Base-by-base conservation (phyloP, 2,888 invertebrate genomes). In the Cheilosia pagana region DNA sequence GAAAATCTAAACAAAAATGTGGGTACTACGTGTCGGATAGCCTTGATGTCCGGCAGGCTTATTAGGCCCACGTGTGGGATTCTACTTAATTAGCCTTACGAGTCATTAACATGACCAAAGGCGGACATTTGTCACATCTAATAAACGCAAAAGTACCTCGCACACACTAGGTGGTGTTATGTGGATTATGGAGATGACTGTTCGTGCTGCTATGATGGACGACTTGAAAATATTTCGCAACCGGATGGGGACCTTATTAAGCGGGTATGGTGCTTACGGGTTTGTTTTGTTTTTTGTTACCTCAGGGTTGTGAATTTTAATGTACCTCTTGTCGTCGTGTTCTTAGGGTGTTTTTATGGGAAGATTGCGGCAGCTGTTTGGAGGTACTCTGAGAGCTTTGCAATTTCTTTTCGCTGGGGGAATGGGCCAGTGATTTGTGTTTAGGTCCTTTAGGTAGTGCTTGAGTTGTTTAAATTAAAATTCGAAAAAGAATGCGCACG, bases 171-270 rank as follows among this genome's bases (percentile, higher is more conserved):
- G 48, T 19, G 28, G 8, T 43, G 14, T 21, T 53, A 45, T 57
- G 55, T 41, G 28, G 19, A 75, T 75, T 75, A 75, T 50, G 50
- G 28, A 65, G 77, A 81, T 31, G 52, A 41, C 10, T 16, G 21
- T 45, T 48, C 31, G n/a, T 19, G 39, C 55, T 63, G 55, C 31
- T 41, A 16, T 71, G 63, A 81, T 52, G 70, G 48, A 63, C 28
- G 68, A 16, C 16, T 21, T 12, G 48, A 21, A 48, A 21, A 19
- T 2, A n/a, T n/a, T 21, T 62, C 14, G 62, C 50, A 16, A 52
- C 23, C 19, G 21, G 45, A 70, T 74, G 68, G 70, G 74, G 74
- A 53, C 79, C 79, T 75, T 63, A 74, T 79, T 63, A 63, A 45
- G 63, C 1, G 31, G 1, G 19, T 10, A 41, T 55, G 35, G 39